Conservation (phyloP, 2,888 invertebrate genomes). For the Chloromyia formosa region DNA sequence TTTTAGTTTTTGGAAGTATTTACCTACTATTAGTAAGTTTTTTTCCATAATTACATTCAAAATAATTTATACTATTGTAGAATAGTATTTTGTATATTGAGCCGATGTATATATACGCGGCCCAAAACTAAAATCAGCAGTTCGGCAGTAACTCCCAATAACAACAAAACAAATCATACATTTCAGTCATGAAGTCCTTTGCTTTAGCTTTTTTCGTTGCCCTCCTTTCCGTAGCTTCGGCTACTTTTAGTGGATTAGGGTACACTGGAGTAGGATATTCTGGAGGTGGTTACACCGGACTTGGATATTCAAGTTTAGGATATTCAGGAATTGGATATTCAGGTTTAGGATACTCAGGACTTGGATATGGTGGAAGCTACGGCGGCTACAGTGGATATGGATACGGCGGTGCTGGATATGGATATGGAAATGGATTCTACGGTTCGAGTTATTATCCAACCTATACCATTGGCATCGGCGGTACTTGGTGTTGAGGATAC, state of each 20-base stretch:
- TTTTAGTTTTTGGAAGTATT: too few species aligned
- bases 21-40: too few species aligned
- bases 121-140: not conserved
- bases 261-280: not conserved
- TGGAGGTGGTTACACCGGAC: not conserved
- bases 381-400: conserved; percentile 1
- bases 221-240: conserved; percentile 5
- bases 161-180: not conserved
- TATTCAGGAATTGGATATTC: not conserved
- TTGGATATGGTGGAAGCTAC: not conserved
- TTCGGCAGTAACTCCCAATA: conserved; percentile 10
- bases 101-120: conserved; percentile 1
- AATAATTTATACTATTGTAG: too few species aligned
- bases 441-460: not conserved
- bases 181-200: not conserved
- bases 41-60: too few species aligned
- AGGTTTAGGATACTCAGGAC: not conserved
- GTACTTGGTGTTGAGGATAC: not conserved
- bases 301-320: conserved; percentile 3
- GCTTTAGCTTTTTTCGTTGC: not conserved
- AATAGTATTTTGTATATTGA: too few species aligned
- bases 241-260: not conserved
- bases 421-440: conserved; percentile 6
- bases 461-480: not conserved
- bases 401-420: not conserved